Evolutionary conservation across 2,888 invertebrate species (phyloP), one percentile per base, ranked within the genome.

Genomic region (Thera obeliscata): DNA sequence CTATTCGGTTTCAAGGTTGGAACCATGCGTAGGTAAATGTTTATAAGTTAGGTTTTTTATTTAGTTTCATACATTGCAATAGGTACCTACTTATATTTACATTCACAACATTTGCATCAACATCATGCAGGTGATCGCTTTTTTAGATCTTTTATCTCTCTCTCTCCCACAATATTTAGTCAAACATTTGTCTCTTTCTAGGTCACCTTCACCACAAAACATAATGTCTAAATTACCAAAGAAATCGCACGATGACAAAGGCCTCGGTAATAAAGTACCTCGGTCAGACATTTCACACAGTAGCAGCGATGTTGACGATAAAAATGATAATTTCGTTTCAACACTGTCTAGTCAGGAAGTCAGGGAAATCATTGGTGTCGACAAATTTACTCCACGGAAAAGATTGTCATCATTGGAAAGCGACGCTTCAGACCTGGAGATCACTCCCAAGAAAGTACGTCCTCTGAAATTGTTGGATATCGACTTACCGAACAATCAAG

Each of bases 401-500:
- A 82, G 76, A 64, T 67, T 74, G 9, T 76, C 79, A 2, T 65
- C 69, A 4, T 3, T 64, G n/a, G 64, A 55, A 0, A 89, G 86
- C 77, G 88, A 88, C 68, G 75, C 80, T n/a, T 88, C 89, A 0
- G 90, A 90, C 71, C 22, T 79, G 9, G 88, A 90, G 71, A 61
- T 64, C 8, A 89, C 88, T 9, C 89, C 91, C 0, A 87, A 83
- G 77, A 91, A 90, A 77, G 68, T 79, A n/a, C 76, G 78, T 12
- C 73, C 81, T 2, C 74, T 82, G 7, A 80, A 81, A 66, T 83
- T 89, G 54, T 83, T 87, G 70, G 81, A 85, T 36, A 84, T 81
- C 0, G 89, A 91, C 66, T 79, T 91, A 63, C 91, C 91, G 2
- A 81, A 84, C 60, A 93, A 90, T 68, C 90, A 91, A 79, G 90